Evolutionary conservation across 2,888 invertebrate species (phyloP).

Genomic region (Agelastica alni): DNA sequence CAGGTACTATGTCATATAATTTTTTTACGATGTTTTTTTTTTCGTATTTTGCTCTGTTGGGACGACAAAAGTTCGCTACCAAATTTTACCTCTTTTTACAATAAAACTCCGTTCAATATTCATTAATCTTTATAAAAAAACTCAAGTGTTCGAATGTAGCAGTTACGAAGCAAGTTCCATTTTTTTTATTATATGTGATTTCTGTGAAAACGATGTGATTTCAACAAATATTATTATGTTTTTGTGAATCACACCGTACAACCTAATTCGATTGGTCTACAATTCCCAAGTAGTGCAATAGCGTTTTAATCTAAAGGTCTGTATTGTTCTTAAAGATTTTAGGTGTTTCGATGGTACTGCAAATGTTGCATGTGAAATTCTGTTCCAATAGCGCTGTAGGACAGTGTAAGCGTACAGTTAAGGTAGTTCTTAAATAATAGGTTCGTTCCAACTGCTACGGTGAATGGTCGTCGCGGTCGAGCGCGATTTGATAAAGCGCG

Average conservation of each 20-base stretch:
- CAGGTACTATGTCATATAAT: too few species aligned
- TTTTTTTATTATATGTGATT: constrained; percentile 4
- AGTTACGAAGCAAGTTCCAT: too few species aligned
- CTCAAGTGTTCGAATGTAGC: too few species aligned
- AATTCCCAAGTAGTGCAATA: constrained; percentile 34
- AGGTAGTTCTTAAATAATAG: background rate
- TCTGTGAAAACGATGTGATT: constrained; percentile 2
- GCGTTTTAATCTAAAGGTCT: constrained; percentile 33
- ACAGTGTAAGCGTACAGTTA: background rate
- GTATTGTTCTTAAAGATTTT: constrained; percentile 19
- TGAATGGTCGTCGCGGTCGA: too few species aligned
- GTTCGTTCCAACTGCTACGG: too few species aligned
- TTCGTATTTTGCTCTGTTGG: too few species aligned
- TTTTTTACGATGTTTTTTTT: too few species aligned
- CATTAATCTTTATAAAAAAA: too few species aligned
- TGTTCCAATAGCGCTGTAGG: background rate
- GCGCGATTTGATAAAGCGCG: too few species aligned
- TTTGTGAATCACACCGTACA: background rate
- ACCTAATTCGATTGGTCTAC: constrained; percentile 18
- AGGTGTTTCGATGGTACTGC: constrained; percentile 20
- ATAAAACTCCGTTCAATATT: too few species aligned
- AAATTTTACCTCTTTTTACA: too few species aligned
- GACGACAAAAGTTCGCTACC: too few species aligned
- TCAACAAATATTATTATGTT: background rate
- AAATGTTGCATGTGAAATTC: constrained; percentile 7